Conservation (phyloP, 2,797 vertebrate species). For the Galagoides demidoff region DNA sequence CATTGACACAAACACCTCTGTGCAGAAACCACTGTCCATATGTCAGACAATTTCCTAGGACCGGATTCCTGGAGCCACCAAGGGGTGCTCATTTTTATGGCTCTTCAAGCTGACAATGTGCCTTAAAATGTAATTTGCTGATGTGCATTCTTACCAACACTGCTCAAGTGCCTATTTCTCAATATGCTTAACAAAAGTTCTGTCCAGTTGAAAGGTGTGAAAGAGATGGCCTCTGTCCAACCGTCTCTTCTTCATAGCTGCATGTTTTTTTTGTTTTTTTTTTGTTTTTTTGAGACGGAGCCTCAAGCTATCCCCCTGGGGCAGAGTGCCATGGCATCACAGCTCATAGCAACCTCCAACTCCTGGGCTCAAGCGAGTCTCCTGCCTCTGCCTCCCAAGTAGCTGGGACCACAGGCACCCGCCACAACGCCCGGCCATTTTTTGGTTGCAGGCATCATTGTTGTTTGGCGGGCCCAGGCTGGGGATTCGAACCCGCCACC, state of each 20-base stretch:
- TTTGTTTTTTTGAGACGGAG: too few species aligned
- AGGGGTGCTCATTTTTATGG: background rate
- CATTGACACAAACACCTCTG: fast-evolving
- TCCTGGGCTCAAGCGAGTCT: too few species aligned
- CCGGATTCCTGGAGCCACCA: background rate
- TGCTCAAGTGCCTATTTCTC: background rate
- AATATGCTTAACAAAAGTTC: fast-evolving
- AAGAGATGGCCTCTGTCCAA: background rate
- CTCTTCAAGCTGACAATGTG: background rate
- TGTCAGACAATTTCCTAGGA: background rate
- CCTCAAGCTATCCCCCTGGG: too few species aligned
- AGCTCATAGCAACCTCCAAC: too few species aligned
- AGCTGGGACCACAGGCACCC: too few species aligned
- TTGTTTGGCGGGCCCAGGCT: too few species aligned
- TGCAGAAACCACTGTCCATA: fast-evolving
- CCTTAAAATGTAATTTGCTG: background rate
- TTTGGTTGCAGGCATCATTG: too few species aligned
- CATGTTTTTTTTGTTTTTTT: too few species aligned
- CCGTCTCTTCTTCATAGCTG: background rate
- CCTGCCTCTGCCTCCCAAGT: too few species aligned
- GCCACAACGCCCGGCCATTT: too few species aligned
- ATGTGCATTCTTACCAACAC: background rate
- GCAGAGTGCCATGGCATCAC: too few species aligned
- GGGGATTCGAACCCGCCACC: too few species aligned
- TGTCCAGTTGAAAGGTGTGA: background rate